These are phyloP conservation scores for Cremastinae sp. DNA, from an alignment of 2,888 invertebrate species.

Conservation along the genomic window DNA sequence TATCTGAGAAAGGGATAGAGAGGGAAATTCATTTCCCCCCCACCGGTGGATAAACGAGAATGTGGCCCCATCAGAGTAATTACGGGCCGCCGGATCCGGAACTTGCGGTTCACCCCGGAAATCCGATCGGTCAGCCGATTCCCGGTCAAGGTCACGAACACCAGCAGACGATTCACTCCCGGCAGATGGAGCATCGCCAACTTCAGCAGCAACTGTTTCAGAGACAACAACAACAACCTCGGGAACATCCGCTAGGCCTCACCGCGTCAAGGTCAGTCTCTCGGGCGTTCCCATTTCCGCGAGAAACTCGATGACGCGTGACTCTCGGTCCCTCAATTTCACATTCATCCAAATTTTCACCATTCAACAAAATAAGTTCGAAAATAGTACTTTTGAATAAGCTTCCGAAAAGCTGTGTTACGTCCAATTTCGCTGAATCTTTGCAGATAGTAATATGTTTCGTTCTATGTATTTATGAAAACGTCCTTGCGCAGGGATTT, in stretches of 20 bases:
- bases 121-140: slow-evolving; percentile 33
- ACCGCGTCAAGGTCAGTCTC: slow-evolving; percentile 61
- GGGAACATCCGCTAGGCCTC: slow-evolving; percentile 43
- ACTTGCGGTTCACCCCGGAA: slow-evolving; percentile 62
- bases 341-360: too few species aligned
- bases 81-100: slow-evolving; percentile 60
- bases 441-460: too few species aligned
- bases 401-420: too few species aligned
- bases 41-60: slow-evolving; percentile 17
- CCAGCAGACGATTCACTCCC: slow-evolving; percentile 51
- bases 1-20: too few species aligned
- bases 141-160: slow-evolving; percentile 54
- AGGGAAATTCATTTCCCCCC: too few species aligned
- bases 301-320: slow-evolving; percentile 18
- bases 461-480: too few species aligned
- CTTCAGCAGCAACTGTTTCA: slow-evolving; percentile 38
- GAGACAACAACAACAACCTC: slow-evolving; percentile 29
- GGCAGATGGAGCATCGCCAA: slow-evolving; percentile 36
- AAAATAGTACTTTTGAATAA: too few species aligned
- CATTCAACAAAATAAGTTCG: too few species aligned
- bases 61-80: slow-evolving; percentile 68
- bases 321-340: slow-evolving; percentile 24
- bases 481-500: too few species aligned
- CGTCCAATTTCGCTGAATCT: too few species aligned
- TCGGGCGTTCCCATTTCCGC: too few species aligned